These are phyloP conservation scores for Flexamia atlantica DNA, from an alignment of 2,888 invertebrate species.

Conservation along the genomic window DNA sequence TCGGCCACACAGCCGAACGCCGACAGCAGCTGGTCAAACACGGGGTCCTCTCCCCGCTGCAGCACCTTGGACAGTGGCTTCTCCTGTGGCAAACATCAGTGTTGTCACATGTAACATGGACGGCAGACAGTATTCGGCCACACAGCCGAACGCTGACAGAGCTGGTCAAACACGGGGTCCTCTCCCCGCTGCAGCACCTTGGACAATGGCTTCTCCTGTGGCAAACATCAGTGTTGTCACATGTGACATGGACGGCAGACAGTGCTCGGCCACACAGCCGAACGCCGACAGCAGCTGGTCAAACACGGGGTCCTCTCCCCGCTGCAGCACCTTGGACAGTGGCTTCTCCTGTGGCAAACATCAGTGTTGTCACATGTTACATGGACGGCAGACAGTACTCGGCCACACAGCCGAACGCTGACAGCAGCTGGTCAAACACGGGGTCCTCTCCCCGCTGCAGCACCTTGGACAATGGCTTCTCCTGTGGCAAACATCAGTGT, in stretches of 20 bases:
- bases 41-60: constrained; percentile 96
- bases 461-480: constrained; percentile 96
- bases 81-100: constrained; percentile 83
- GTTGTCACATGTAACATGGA: too few relatives aligned
- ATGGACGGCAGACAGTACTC: constrained; percentile 98
- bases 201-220: constrained; percentile 93
- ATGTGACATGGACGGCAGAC: constrained; percentile 96
- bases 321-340: constrained; percentile 95
- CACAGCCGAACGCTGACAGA: constrained; percentile 95
- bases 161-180: constrained; percentile 96
- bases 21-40: constrained; percentile 95
- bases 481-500: too few relatives aligned
- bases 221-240: too few relatives aligned
- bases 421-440: constrained; percentile 95
- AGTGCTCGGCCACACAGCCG: too few relatives aligned
- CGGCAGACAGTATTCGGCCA: too few relatives aligned
- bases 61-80: constrained; percentile 96
- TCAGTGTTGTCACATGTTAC: too few relatives aligned
- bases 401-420: constrained; percentile 93
- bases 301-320: constrained; percentile 97
- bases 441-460: constrained; percentile 97
- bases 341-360: constrained; percentile 92
- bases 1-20: constrained; percentile 97
- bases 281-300: constrained; percentile 96
- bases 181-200: constrained; percentile 98